Evolutionary conservation across 1,140 invertebrate genomes (phyloP).

Genomic region (Caerostris extrusa): DNA sequence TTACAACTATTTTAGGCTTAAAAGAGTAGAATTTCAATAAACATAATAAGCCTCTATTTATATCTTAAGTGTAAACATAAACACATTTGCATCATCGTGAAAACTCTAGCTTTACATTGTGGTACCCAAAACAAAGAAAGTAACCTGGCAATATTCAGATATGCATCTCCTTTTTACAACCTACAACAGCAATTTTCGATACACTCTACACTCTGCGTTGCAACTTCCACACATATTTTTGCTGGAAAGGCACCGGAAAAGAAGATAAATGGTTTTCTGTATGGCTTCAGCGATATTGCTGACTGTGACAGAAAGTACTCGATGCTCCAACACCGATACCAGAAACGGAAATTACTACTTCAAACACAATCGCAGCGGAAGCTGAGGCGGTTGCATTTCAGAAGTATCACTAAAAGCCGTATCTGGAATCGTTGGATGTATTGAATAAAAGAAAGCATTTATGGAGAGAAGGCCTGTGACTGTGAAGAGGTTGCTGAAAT

Average conservation of each 20-base stretch:
- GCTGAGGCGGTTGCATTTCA: conserved; percentile 33
- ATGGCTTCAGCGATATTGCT: conserved; percentile 36
- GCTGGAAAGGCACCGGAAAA: neutral
- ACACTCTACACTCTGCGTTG: neutral
- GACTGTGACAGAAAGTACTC: conserved; percentile 20
- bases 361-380: conserved; percentile 54
- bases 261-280: conserved; percentile 24
- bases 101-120: neutral
- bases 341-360: conserved; percentile 70
- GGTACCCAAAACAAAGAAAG: neutral
- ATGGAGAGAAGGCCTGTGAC: neutral
- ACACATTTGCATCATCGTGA: neutral
- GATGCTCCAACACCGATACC: conserved; percentile 32
- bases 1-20: too few species aligned
- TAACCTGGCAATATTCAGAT: neutral
- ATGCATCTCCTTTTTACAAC: neutral
- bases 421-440: conserved; percentile 1
- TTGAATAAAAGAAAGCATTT: neutral
- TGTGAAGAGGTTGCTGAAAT: neutral
- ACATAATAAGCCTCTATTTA: too few species aligned
- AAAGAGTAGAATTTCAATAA: too few species aligned
- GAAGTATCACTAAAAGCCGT: neutral
- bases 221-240: neutral
- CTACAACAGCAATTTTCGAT: conserved; percentile 4
- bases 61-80: too few species aligned